These are phyloP conservation scores for Thera britannica DNA, from an alignment of 2,888 invertebrate genomes.

Conservation along the genomic window DNA sequence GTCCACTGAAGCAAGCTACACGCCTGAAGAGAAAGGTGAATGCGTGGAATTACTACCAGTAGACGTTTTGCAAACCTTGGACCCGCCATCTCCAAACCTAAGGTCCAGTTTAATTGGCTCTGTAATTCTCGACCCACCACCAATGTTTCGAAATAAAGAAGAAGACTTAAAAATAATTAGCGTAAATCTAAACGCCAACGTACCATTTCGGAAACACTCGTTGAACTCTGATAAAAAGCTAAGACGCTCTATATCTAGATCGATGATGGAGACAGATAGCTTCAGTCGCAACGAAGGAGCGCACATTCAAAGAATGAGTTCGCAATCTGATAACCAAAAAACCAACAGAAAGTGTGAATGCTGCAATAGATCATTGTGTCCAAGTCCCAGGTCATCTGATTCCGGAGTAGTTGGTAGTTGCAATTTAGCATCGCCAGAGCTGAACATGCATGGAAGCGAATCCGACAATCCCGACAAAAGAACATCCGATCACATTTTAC, in stretches of 20 bases:
- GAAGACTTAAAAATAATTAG: conserved; percentile 75
- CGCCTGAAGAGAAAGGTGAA: conserved; percentile 50
- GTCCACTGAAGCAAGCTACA: conserved; percentile 72
- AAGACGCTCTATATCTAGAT: conserved; percentile 75
- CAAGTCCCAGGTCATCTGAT: conserved; percentile 91
- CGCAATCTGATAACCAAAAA: conserved; percentile 73
- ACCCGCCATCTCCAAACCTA: conserved; percentile 73
- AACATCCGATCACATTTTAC: conserved; percentile 58
- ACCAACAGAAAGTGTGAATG: conserved; percentile 81
- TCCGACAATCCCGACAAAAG: conserved; percentile 70
- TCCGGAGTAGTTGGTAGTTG: conserved; percentile 95
- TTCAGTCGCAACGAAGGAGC: conserved; percentile 62
- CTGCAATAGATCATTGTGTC: conserved; percentile 86
- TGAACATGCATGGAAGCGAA: conserved; percentile 77
- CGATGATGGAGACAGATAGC: conserved; percentile 74
- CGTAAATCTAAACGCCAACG: conserved; percentile 69
- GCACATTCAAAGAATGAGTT: conserved; percentile 73
- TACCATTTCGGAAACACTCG: conserved; percentile 83
- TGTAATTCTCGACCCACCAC: conserved; percentile 83
- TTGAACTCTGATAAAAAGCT: conserved; percentile 86
- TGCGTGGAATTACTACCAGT: conserved; percentile 51
- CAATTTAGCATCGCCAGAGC: conserved; percentile 89
- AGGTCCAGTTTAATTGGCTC: conserved; percentile 62
- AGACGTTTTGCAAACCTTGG: conserved; percentile 65
- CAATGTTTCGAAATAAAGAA: conserved; percentile 84